Conservation (phyloP, 23 tunicate species). For the Corella eumyota region DNA sequence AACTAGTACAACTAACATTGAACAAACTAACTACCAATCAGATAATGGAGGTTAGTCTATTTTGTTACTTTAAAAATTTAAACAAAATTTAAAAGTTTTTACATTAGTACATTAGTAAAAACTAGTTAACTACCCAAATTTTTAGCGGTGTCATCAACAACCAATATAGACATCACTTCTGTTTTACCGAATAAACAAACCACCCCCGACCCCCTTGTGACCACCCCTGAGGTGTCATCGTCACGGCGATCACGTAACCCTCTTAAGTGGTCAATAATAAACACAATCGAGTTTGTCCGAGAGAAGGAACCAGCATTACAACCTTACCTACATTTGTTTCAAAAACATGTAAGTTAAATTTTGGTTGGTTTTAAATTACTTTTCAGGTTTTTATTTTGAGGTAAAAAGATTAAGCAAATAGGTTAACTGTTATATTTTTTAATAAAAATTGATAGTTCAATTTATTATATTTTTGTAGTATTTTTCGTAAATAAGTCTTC, state of each 20-base stretch:
- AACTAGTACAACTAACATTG: slow-evolving; percentile 21
- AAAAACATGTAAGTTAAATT: slow-evolving; percentile 48
- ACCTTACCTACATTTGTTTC: slow-evolving; percentile 26
- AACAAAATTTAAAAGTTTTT: too few species aligned
- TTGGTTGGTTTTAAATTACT: neutral
- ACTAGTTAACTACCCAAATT: neutral
- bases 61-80: too few species aligned
- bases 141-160: slow-evolving; percentile 6
- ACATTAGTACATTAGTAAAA: too few species aligned
- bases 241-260: slow-evolving; percentile 79
- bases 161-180: slow-evolving; percentile 6
- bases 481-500: too few species aligned
- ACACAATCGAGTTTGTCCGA: slow-evolving; percentile 48
- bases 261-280: slow-evolving; percentile 44
- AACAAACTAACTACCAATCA: neutral
- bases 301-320: slow-evolving; percentile 72
- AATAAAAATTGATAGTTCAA: too few species aligned
- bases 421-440: too few species aligned
- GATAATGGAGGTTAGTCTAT: too few species aligned
- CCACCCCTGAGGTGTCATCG: slow-evolving; percentile 13
- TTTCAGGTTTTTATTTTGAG: too few species aligned
- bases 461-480: too few species aligned
- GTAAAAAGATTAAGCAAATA: too few species aligned
- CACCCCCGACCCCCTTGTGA: neutral
- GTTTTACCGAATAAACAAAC: slow-evolving; percentile 67